phyloP scores from a whole-genome alignment of 2,797 vertebrate species.

The Eulemur rubriventer region DNA sequence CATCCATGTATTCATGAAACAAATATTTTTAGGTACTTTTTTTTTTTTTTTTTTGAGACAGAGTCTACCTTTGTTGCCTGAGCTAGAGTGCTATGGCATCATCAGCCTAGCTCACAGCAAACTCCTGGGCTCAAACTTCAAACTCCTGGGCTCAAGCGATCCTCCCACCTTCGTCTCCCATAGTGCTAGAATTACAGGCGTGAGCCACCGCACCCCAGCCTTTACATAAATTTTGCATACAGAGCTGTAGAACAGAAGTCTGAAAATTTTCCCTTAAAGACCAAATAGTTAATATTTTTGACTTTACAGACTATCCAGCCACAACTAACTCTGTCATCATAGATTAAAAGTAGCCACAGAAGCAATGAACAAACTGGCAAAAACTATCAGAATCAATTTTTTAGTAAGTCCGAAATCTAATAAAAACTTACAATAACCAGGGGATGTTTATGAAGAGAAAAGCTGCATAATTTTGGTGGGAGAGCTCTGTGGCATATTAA shows the following conservation, averaged over 20 bases:
- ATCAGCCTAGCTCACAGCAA: no score
- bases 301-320: background rate
- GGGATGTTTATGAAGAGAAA: background rate
- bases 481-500: background rate
- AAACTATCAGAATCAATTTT: background rate
- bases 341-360: background rate
- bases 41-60: no score
- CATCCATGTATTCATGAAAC: background rate
- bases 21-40: background rate
- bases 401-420: background rate
- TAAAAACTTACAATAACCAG: background rate
- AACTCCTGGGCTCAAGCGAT: no score
- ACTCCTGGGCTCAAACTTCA: no score
- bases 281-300: background rate
- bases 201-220: no score
- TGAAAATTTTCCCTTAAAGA: background rate
- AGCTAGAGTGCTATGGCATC: no score
- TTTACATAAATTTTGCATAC: background rate
- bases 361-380: background rate
- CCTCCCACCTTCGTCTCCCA: no score
- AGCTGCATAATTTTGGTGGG: background rate
- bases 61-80: no score
- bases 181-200: no score
- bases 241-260: background rate
- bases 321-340: background rate